Evolutionary conservation across 2,888 invertebrate species (phyloP).

Genomic region (Mycalesis mineus): DNA sequence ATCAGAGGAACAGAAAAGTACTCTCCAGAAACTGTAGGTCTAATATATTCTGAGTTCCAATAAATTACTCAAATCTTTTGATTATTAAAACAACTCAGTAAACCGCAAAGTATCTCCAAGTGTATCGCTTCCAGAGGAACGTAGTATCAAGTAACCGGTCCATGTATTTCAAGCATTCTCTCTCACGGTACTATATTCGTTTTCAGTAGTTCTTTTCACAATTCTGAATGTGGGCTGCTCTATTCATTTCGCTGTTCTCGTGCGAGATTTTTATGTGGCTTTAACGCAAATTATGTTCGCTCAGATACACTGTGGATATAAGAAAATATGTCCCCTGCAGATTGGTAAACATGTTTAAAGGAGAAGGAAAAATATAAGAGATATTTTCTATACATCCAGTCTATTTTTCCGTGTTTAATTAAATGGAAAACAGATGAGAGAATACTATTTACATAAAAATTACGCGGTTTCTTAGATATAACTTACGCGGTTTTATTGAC

Average conservation of each 20-base stretch:
- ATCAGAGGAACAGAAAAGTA: too few relatives aligned
- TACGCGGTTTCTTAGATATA: too few relatives aligned
- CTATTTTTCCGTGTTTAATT: too few relatives aligned
- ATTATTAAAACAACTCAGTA: too few relatives aligned
- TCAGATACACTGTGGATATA: constrained; percentile 11
- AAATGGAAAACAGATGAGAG: too few relatives aligned
- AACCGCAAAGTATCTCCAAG: too few relatives aligned
- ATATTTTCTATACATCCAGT: too few relatives aligned
- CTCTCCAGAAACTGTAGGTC: too few relatives aligned
- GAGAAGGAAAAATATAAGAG: not conserved
- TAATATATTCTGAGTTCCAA: too few relatives aligned
- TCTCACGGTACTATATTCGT: constrained; percentile 61
- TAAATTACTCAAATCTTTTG: too few relatives aligned
- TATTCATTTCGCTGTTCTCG: constrained; percentile 59
- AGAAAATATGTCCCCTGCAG: constrained; percentile 10
- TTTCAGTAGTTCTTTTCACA: constrained; percentile 71
- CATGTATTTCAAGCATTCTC: constrained; percentile 68
- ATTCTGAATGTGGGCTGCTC: constrained; percentile 66
- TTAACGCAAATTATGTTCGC: constrained; percentile 56
- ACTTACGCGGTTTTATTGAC: too few relatives aligned
- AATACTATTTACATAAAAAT: too few relatives aligned
- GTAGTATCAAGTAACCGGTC: constrained; percentile 32
- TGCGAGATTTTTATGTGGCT: constrained; percentile 65
- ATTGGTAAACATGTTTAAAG: constrained; percentile 9
- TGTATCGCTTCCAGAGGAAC: not conserved